phyloP scores from a whole-genome alignment of 2,888 invertebrate species.

The Coremacera marginata region DNA sequence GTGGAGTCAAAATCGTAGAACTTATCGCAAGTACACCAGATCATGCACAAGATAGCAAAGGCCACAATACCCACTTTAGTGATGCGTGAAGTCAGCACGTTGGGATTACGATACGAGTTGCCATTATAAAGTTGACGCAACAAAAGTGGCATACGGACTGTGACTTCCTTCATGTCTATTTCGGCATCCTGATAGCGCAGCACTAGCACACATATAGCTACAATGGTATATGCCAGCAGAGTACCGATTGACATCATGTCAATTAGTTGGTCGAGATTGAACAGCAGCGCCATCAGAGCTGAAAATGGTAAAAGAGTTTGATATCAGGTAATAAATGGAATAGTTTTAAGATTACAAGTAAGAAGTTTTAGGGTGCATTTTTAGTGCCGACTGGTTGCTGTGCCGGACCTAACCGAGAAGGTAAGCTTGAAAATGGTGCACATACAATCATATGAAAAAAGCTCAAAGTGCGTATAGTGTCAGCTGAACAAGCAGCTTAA shows the following conservation, averaged over 20 bases:
- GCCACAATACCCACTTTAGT: slow-evolving; percentile 74
- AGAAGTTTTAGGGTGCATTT: too few relatives aligned
- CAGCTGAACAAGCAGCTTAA: too few relatives aligned
- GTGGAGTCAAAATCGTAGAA: slow-evolving; percentile 49
- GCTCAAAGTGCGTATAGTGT: too few relatives aligned
- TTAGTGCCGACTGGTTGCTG: too few relatives aligned
- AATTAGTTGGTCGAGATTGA: slow-evolving; percentile 90
- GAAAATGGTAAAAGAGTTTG: not conserved
- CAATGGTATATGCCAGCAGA: slow-evolving; percentile 90
- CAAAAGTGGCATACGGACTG: slow-evolving; percentile 62
- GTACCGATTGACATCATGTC: slow-evolving; percentile 98
- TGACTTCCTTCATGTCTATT: slow-evolving; percentile 61
- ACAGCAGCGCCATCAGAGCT: slow-evolving; percentile 88
- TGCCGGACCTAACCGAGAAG: too few relatives aligned
- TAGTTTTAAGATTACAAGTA: too few relatives aligned
- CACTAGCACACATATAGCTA: slow-evolving; percentile 89
- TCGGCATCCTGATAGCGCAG: slow-evolving; percentile 77
- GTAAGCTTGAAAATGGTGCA: too few relatives aligned
- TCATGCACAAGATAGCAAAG: slow-evolving; percentile 71
- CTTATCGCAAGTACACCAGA: slow-evolving; percentile 61
- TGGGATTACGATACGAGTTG: slow-evolving; percentile 78
- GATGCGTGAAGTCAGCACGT: slow-evolving; percentile 74
- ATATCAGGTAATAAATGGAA: too few relatives aligned
- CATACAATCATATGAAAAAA: too few relatives aligned
- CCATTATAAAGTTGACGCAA: slow-evolving; percentile 78